Evolutionary conservation across 2,113 vertebrate species (phyloP).

Genomic region (Irena cyanogastra): DNA sequence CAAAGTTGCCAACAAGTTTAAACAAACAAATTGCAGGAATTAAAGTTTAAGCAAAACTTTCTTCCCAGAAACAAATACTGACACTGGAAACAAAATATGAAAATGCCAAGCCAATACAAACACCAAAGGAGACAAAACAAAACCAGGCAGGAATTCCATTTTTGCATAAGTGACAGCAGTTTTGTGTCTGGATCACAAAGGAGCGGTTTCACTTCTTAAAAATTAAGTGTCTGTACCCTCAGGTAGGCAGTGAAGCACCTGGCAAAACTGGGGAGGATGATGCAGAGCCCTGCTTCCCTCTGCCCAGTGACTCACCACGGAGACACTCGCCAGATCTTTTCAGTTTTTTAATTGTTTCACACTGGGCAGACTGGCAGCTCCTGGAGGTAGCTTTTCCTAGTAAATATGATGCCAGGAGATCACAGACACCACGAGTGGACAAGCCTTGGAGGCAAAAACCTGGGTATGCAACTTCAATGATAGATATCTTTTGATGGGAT

Average conservation of each 20-base stretch:
- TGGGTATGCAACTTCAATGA: not conserved
- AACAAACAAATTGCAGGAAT: constrained; percentile 61
- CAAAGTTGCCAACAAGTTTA: constrained; percentile 41
- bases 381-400: not conserved
- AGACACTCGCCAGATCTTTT: not conserved
- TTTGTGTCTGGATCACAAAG: not conserved
- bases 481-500: not conserved
- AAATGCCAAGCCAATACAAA: constrained; percentile 53
- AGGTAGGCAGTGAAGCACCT: not conserved
- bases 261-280: not conserved
- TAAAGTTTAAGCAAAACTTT: constrained; percentile 33
- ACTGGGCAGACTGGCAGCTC: not conserved
- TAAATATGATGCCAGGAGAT: not conserved
- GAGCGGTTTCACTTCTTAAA: not conserved
- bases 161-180: not conserved
- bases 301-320: not conserved
- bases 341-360: not conserved
- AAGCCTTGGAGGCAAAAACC: not conserved
- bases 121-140: constrained; percentile 44
- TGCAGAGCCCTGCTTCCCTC: not conserved
- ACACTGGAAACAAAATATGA: constrained; percentile 43
- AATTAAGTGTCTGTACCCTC: not conserved
- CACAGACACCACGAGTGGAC: not conserved
- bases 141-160: constrained; percentile 40
- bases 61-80: constrained; percentile 52